These are phyloP conservation scores for Octodon degus DNA, from an alignment of 2,113 vertebrate genomes.

Conservation along the genomic window DNA sequence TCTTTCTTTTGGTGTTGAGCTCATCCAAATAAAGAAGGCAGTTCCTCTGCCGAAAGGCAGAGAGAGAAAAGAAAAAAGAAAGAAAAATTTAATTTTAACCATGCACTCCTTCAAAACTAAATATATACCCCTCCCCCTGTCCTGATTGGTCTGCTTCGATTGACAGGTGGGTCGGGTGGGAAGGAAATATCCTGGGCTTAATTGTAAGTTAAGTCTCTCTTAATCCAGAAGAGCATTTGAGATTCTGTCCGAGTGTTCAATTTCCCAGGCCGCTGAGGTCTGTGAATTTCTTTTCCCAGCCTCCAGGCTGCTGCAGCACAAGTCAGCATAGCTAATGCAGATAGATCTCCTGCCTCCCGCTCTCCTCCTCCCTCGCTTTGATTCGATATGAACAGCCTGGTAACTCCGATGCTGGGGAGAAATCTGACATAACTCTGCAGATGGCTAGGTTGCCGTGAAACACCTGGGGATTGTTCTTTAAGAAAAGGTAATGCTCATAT, in stretches of 20 bases:
- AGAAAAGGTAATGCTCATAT: conserved; percentile 86
- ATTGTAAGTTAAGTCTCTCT: conserved; percentile 94
- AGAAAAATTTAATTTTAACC: conserved; percentile 74
- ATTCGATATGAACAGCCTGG: conserved; percentile 90
- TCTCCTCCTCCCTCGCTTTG: conserved; percentile 84
- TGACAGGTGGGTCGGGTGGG: conserved; percentile 92
- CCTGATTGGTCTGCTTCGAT: conserved; percentile 88
- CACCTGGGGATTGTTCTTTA: conserved; percentile 87
- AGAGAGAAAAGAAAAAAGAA: conserved; percentile 15
- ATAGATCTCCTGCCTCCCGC: conserved; percentile 86
- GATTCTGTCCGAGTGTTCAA: conserved; percentile 88
- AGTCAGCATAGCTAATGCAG: conserved; percentile 93
- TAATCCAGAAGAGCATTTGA: conserved; percentile 94
- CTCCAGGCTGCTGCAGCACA: conserved; percentile 90
- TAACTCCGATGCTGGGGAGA: conserved; percentile 85
- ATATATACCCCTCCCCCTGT: conserved; percentile 84
- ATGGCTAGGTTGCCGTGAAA: conserved; percentile 88
- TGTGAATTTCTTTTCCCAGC: conserved; percentile 90
- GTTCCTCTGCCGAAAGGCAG: conserved; percentile 63
- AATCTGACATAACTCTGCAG: conserved; percentile 90
- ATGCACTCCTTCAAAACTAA: conserved; percentile 81
- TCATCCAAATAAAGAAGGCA: conserved; percentile 35
- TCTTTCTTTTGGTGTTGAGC: conserved; percentile 75
- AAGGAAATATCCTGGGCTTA: conserved; percentile 94
- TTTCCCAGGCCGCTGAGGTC: conserved; percentile 85